Evolutionary conservation across 2,888 invertebrate species (phyloP).

Genomic region (Aradus depressus): DNA sequence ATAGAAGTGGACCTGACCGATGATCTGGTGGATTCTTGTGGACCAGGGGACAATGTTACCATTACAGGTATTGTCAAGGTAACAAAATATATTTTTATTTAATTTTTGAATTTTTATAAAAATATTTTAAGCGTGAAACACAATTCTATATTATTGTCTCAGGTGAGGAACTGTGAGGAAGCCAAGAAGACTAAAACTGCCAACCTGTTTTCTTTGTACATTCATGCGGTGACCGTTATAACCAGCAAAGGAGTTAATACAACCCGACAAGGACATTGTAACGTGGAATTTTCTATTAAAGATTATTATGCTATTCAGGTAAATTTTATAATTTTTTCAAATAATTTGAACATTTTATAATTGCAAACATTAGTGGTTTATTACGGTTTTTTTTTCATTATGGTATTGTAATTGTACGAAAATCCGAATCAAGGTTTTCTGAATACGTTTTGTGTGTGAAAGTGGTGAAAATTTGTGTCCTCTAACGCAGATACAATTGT

Average conservation of each 20-base stretch:
- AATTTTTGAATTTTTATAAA: too few relatives aligned
- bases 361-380: too few relatives aligned
- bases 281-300: constrained; percentile 54
- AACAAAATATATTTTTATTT: constrained; percentile 18
- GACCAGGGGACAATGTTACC: constrained; percentile 79
- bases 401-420: too few relatives aligned
- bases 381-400: too few relatives aligned
- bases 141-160: constrained; percentile 2
- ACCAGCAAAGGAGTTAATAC: constrained; percentile 52
- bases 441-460: too few relatives aligned
- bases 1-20: constrained; percentile 76
- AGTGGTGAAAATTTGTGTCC: too few relatives aligned
- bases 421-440: too few relatives aligned
- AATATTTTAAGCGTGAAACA: too few relatives aligned
- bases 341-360: too few relatives aligned
- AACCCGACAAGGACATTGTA: constrained; percentile 37
- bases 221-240: constrained; percentile 66
- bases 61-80: constrained; percentile 79
- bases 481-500: too few relatives aligned
- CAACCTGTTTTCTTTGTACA: constrained; percentile 56
- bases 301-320: constrained; percentile 70
- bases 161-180: constrained; percentile 45
- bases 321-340: constrained; percentile 24
- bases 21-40: constrained; percentile 71
- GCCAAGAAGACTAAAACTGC: constrained; percentile 47